A percentile compares a stretch with the other conserved stretches of the same genome.
These are phyloP conservation scores for Mesaphorura yosii DNA, from an alignment of 1,140 invertebrate species.

Conservation along the genomic window DNA sequence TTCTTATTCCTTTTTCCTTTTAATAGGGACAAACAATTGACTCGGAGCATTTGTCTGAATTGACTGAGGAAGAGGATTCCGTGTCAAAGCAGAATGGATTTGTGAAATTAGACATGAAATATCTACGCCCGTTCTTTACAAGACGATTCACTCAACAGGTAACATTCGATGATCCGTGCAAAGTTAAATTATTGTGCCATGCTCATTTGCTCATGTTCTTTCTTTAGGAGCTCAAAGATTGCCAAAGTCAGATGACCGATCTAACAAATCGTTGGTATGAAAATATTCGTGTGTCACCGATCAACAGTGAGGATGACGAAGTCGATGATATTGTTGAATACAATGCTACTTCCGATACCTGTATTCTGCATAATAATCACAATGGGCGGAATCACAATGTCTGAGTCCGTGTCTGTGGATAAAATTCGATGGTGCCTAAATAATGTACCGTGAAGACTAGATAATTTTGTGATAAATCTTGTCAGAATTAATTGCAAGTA, in stretches of 20 bases:
- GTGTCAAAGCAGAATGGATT: constrained; percentile 63
- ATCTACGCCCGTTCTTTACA: constrained; percentile 91
- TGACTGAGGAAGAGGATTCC: constrained; percentile 82
- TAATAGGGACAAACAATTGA: constrained; percentile 80
- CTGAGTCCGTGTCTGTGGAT: too few species aligned
- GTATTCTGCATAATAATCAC: neutral
- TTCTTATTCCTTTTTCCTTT: constrained; percentile 24
- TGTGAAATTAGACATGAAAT: constrained; percentile 78
- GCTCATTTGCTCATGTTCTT: constrained; percentile 2
- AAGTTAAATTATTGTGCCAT: neutral
- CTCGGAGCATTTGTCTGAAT: constrained; percentile 87
- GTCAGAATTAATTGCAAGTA: too few species aligned
- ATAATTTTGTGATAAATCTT: too few species aligned
- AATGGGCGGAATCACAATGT: too few species aligned
- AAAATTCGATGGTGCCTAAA: too few species aligned
- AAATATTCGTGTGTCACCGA: constrained; percentile 69
- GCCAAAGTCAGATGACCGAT: constrained; percentile 89
- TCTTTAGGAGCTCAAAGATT: constrained; percentile 78
- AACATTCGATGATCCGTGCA: neutral
- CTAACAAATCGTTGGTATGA: constrained; percentile 94
- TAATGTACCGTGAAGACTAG: too few species aligned
- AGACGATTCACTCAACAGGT: constrained; percentile 83
- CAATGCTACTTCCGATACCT: neutral
- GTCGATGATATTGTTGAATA: constrained; percentile 9
- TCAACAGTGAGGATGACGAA: constrained; percentile 53